Base-by-base conservation (phyloP, 2,797 vertebrate genomes). In the Ctenosaura bakeri region DNA sequence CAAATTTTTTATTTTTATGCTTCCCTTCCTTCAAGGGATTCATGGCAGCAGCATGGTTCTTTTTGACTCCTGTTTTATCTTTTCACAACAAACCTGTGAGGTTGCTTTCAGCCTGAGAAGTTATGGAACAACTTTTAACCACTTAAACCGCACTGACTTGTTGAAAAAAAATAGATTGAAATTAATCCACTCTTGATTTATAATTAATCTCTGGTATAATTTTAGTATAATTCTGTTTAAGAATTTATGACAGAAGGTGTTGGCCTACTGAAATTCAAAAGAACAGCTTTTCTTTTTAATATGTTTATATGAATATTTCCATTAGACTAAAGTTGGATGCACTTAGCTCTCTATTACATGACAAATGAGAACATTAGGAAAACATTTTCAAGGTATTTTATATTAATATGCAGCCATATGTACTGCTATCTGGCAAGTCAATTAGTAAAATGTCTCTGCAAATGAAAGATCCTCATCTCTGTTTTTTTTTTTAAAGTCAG, bases 401-500 rank as follows among this genome's bases (percentile, higher is more conserved):
- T 73, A 13, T 90, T 91, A 92, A 94, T 92, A 83, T 93, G 89
- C 8, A 74, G 80, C 88, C 89, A 50, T 94, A 81, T 88, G 82
- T 94, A 89, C 83, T 83, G 22, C 62, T 89, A 91, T 94, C 89
- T 16, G 6, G 91, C 46, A 92, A 94, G 93, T 90, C 84, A 92
- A 1, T 95, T 95, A 93, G 93, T 96, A 92, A 95, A 96, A 88
- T 90, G 85, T 73, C 86, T 94, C 83, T 92, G 85, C 85, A 93
- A 93, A 94, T 94, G 91, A 88, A 91, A 87, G 92, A 95, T 79
- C 1, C 32, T 89, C 12, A 29, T 93, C 59, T 91, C 50, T 86
- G 64, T 77, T 12, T 42, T 42, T 76, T 42, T 76, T 42, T 74
- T 50, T 78, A 13, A 78, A 50, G 35, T 78, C 29, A 26, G 24